A percentile compares a stretch with the other conserved stretches of the same genome.
These are phyloP conservation scores for Columba janthina DNA, from an alignment of 2,113 vertebrate genomes.

Conservation along the genomic window DNA sequence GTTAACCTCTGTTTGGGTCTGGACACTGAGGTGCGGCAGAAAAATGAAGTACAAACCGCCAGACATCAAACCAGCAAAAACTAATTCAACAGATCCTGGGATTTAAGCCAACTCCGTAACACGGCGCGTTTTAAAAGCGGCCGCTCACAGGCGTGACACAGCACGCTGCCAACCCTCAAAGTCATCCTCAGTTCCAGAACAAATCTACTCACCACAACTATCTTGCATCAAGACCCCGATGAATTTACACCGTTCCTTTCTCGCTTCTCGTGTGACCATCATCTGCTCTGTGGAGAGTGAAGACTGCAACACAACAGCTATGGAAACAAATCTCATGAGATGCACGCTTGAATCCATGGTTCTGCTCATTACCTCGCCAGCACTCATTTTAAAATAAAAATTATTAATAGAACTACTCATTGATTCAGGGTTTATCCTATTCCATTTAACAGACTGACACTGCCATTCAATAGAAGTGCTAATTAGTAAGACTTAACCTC, in stretches of 20 bases:
- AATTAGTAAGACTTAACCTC: neutral
- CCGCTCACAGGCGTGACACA: neutral
- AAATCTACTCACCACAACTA: neutral
- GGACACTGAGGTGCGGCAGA: neutral
- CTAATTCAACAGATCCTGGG: neutral
- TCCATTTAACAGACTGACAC: neutral
- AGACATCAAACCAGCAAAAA: neutral
- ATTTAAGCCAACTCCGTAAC: neutral
- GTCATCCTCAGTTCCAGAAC: neutral
- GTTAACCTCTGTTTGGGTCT: neutral
- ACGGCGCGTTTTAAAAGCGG: neutral
- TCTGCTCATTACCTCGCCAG: neutral
- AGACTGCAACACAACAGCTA: neutral
- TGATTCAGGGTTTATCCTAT: neutral
- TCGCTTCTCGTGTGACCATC: neutral
- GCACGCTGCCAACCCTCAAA: neutral
- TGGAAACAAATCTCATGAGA: neutral
- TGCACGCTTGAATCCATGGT: neutral
- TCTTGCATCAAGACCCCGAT: neutral
- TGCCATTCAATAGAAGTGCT: neutral
- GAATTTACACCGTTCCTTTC: neutral
- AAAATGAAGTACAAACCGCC: neutral
- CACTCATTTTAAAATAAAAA: neutral
- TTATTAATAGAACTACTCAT: neutral
- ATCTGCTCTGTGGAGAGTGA: neutral